Conservation (phyloP, 1,140 invertebrate species). For the Caenorhabditis elegans region DNA sequence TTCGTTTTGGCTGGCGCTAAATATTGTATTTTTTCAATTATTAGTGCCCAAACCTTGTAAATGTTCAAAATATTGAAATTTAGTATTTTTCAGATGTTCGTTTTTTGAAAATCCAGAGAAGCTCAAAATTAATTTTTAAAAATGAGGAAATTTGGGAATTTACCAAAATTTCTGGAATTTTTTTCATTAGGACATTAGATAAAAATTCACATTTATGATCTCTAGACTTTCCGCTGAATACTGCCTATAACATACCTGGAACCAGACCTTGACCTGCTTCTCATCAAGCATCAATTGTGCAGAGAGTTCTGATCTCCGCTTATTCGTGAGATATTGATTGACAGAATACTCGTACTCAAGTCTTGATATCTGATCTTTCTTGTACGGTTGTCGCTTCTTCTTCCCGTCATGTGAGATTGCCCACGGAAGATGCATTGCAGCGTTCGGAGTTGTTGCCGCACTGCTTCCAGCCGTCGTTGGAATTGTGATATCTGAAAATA, state of each 20-base stretch:
- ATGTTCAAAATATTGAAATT: no score
- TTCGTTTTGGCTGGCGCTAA: no score
- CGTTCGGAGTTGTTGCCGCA: neutral
- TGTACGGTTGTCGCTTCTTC: slow-evolving; percentile 20
- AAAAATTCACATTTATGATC: no score
- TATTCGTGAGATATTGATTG: slow-evolving; percentile 4
- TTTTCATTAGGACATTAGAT: no score
- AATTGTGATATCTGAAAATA: neutral
- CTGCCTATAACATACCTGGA: slow-evolving; percentile 1
- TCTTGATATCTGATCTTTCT: slow-evolving; percentile 4
- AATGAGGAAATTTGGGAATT: no score
- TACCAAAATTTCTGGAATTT: no score
- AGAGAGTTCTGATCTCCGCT: neutral
- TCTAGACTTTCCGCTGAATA: no score
- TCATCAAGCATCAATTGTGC: neutral
- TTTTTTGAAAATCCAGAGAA: no score
- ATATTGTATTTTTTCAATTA: no score
- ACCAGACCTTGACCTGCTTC: slow-evolving; percentile 13
- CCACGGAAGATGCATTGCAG: neutral
- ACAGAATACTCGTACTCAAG: neutral
- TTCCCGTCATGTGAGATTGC: neutral
- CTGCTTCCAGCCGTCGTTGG: neutral
- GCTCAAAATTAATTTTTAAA: no score
- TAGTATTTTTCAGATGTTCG: no score
- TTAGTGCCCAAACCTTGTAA: no score